Conservation (phyloP, 2,113 vertebrate species). For the Oreochromis aureus region DNA sequence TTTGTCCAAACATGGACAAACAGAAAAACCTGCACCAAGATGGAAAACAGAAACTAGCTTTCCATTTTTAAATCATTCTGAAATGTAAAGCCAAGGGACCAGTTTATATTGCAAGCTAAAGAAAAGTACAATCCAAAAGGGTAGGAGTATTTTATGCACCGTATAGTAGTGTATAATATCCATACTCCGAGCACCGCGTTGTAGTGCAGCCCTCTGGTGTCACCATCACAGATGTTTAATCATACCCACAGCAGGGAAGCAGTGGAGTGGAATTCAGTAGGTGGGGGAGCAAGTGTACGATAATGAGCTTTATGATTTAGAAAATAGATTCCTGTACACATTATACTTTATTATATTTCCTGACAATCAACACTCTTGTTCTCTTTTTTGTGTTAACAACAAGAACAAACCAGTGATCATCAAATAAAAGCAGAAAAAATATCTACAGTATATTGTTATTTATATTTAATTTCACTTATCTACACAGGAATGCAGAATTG, state of each 20-base stretch:
- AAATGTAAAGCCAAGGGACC: background rate
- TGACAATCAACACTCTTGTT: background rate
- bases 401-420: background rate
- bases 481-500: background rate
- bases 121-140: background rate
- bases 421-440: background rate
- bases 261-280: background rate
- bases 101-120: background rate
- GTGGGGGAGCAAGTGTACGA: background rate
- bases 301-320: background rate
- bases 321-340: background rate
- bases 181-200: background rate
- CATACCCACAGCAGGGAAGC: background rate
- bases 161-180: constrained; percentile 1
- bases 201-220: background rate
- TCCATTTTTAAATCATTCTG: background rate
- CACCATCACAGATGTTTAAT: constrained; percentile 37
- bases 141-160: background rate
- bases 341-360: background rate
- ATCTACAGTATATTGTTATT: background rate
- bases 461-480: fast-evolving
- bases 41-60: background rate
- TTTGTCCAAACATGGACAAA: background rate
- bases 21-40: background rate
- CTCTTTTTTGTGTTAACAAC: background rate